Evolutionary conservation across 2,113 vertebrate species (phyloP).

Genomic region (Dolichotis patagonum): DNA sequence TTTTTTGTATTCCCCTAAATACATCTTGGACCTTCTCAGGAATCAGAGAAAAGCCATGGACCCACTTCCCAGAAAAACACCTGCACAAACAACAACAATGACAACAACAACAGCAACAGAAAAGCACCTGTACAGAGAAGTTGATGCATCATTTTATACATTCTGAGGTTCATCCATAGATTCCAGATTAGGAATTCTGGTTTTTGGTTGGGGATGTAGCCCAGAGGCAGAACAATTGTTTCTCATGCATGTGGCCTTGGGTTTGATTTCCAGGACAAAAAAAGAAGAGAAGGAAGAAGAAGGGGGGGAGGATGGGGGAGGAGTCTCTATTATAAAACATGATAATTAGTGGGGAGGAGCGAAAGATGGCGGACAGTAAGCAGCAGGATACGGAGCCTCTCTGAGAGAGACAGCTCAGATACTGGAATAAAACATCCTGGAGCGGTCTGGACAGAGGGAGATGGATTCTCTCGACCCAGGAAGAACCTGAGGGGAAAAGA

Average conservation of each 20-base stretch:
- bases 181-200: background rate
- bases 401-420: no score
- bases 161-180: background rate
- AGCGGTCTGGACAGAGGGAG: no score
- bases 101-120: background rate
- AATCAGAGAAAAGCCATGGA: background rate
- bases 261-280: background rate
- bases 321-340: background rate
- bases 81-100: background rate
- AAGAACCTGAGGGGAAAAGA: no score
- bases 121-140: background rate
- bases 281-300: background rate
- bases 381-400: no score
- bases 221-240: background rate
- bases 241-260: background rate
- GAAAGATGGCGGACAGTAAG: no score
- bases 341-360: no score
- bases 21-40: background rate
- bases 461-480: no score
- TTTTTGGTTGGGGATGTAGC: background rate
- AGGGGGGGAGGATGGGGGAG: no score
- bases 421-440: no score
- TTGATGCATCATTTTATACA: background rate
- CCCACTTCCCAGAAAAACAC: background rate
- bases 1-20: constrained; percentile 1